These are phyloP conservation scores for Borostomias antarcticus DNA, from an alignment of 2,797 vertebrate species.

Conservation along the genomic window DNA sequence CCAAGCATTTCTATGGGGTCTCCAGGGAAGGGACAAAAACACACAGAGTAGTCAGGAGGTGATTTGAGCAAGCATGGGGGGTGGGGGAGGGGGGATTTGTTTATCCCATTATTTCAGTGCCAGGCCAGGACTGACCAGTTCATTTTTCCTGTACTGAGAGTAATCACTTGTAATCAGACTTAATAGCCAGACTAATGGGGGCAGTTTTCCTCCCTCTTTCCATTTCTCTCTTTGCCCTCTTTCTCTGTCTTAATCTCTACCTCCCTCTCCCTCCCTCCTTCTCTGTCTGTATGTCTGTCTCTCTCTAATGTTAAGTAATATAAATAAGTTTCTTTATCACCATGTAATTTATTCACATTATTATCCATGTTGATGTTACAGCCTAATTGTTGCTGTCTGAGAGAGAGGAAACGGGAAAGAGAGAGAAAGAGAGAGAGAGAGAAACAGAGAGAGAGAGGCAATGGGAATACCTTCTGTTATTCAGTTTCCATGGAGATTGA, in stretches of 20 bases:
- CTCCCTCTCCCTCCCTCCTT: conserved; percentile 18
- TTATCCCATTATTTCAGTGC: conserved; percentile 42
- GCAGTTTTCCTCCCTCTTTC: conserved; percentile 34
- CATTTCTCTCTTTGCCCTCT: conserved; percentile 12
- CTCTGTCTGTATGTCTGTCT: conserved; percentile 6
- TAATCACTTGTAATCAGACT: conserved; percentile 59
- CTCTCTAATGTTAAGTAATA: background rate
- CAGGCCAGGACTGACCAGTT: conserved; percentile 34
- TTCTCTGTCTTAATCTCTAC: conserved; percentile 15
- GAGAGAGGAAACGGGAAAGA: background rate
- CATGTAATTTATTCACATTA: no score
- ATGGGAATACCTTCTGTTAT: conserved; percentile 47
- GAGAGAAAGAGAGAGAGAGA: conserved; percentile 10
- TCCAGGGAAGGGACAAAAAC: background rate
- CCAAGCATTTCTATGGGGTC: no score
- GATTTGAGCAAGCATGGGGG: conserved; percentile 23
- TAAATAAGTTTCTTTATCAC: no score
- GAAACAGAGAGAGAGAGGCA: conserved; percentile 22
- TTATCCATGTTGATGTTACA: no score
- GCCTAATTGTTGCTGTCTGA: no score
- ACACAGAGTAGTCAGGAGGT: conserved; percentile 8
- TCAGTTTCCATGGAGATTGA: conserved; percentile 68
- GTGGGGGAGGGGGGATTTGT: conserved; percentile 42
- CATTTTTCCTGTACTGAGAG: conserved; percentile 40
- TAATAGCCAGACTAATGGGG: conserved; percentile 48